Evolutionary conservation across 2,797 vertebrate genomes (phyloP).

Genomic region (Anguilla megastoma): DNA sequence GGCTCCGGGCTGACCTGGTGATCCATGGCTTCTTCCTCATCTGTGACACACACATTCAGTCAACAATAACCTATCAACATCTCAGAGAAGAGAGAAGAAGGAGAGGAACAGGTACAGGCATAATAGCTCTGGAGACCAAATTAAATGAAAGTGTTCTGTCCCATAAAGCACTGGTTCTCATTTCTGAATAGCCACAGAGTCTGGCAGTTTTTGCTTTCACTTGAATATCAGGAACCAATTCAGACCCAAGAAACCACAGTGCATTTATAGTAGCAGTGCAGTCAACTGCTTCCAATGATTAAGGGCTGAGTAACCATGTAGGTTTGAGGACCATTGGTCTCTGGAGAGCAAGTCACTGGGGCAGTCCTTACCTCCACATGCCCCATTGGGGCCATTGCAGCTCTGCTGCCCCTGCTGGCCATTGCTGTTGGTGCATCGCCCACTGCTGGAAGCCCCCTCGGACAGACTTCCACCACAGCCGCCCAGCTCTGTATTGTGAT

Average conservation of each 20-base stretch:
- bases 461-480: slow-evolving; percentile 64
- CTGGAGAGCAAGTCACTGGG: not conserved
- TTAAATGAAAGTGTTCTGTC: not conserved
- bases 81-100: not conserved
- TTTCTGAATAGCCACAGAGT: not conserved
- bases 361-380: slow-evolving; percentile 77
- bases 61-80: slow-evolving; percentile 21
- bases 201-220: not conserved
- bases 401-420: slow-evolving; percentile 51
- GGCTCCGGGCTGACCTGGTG: slow-evolving; percentile 85
- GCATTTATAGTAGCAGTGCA: not conserved
- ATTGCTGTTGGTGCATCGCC: slow-evolving; percentile 68
- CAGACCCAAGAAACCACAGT: not conserved
- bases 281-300: not conserved
- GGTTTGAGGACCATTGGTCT: not conserved
- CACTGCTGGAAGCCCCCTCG: slow-evolving; percentile 72
- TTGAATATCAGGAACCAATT: not conserved
- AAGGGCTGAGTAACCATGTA: not conserved
- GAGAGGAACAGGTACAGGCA: not conserved
- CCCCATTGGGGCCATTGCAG: slow-evolving; percentile 80
- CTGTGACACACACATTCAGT: slow-evolving; percentile 59
- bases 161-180: not conserved
- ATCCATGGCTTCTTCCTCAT: slow-evolving; percentile 92
- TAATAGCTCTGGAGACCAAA: not conserved
- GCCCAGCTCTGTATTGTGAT: slow-evolving; percentile 55